Evolutionary conservation across 2,113 vertebrate species (phyloP).

Genomic region (Athene cunicularia): DNA sequence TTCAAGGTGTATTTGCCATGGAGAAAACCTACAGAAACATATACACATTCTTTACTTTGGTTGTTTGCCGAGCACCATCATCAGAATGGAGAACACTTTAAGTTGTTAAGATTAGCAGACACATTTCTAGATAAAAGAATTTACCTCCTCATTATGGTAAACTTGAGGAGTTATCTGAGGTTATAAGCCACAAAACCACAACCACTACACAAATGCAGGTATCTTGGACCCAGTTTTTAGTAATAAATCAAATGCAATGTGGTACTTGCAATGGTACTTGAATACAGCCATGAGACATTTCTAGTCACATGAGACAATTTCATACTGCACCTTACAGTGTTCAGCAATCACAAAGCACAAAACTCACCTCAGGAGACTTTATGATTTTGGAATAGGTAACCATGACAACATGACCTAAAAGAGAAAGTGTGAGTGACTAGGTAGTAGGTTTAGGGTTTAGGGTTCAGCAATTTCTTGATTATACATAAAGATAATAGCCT

Average conservation of each 20-base stretch:
- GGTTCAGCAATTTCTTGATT: neutral
- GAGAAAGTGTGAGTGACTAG: neutral
- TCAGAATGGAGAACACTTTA: neutral
- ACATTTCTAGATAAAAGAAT: slow-evolving; percentile 29
- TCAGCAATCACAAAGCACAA: neutral
- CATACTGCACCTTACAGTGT: neutral
- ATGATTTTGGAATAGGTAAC: neutral
- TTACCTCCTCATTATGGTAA: neutral
- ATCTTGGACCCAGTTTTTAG: neutral
- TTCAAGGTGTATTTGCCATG: neutral
- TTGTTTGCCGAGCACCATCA: neutral
- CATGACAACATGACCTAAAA: neutral
- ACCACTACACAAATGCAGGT: neutral
- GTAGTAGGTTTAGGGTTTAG: neutral
- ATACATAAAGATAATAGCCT: neutral
- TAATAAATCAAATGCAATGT: neutral
- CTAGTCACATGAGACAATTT: neutral
- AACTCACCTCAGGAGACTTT: neutral
- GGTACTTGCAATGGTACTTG: neutral
- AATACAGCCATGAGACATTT: neutral
- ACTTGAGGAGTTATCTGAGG: neutral
- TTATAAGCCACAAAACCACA: slow-evolving; percentile 40
- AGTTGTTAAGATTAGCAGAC: slow-evolving; percentile 18
- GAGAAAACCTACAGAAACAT: neutral
- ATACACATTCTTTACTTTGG: neutral